Conservation (phyloP, 1,140 invertebrate species). For the Trichonephila clavata region DNA sequence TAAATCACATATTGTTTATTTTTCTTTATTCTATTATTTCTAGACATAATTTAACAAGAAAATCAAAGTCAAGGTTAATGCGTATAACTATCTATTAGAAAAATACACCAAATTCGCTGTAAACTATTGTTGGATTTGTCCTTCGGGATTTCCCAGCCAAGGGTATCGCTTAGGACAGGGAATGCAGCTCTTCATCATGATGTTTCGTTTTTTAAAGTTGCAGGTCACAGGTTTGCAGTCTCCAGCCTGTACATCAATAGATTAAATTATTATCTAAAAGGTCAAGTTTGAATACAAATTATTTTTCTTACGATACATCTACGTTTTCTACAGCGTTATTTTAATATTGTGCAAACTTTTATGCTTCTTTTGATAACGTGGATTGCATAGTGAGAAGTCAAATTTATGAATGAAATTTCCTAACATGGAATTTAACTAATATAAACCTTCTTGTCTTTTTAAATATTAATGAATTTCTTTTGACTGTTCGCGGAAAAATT, state of each 20-base stretch:
- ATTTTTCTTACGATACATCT: too few species aligned
- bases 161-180: constrained; percentile 96
- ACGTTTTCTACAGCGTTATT: too few species aligned
- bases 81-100: neutral
- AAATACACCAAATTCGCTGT: neutral
- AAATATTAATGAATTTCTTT: too few species aligned
- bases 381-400: too few species aligned
- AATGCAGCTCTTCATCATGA: constrained; percentile 91
- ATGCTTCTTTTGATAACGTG: too few species aligned
- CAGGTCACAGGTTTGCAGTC: constrained; percentile 44
- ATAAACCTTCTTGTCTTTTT: too few species aligned
- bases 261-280: neutral
- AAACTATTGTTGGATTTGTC: neutral
- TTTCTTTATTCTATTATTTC: neutral
- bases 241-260: neutral
- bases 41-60: neutral
- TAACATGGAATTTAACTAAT: too few species aligned
- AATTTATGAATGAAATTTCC: too few species aligned
- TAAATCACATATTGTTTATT: neutral
- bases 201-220: constrained; percentile 34
- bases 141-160: constrained; percentile 89
- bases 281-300: too few species aligned
- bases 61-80: neutral
- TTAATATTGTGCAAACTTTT: too few species aligned
- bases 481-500: too few species aligned